Evolutionary conservation across 1,140 invertebrate species (phyloP).

Genomic region (Sarcophaga peregrina): DNA sequence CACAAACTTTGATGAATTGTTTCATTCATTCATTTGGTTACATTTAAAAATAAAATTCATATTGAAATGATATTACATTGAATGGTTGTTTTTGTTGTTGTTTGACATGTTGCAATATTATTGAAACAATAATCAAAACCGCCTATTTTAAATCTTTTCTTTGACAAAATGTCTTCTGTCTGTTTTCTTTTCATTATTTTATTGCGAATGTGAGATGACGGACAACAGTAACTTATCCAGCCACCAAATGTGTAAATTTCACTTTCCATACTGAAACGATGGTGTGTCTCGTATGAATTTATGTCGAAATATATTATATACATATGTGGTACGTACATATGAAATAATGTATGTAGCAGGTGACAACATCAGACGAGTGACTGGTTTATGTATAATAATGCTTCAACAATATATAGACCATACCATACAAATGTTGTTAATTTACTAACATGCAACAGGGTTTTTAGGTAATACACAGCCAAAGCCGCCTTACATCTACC

Average conservation of each 20-base stretch:
- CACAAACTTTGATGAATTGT: conserved; percentile 2
- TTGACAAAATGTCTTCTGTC: neutral
- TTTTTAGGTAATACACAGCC: neutral
- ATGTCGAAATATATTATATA: conserved; percentile 2
- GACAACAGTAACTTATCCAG: neutral
- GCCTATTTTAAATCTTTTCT: neutral
- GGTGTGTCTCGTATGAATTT: neutral
- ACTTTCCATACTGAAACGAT: conserved; percentile 1
- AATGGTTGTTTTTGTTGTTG: neutral
- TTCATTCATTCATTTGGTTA: neutral
- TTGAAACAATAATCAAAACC: neutral
- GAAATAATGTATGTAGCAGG: neutral
- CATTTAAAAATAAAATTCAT: neutral
- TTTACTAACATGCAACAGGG: neutral
- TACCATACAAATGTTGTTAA: too few species aligned
- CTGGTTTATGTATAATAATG: neutral
- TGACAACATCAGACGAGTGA: neutral
- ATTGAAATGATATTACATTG: neutral
- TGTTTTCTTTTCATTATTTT: neutral
- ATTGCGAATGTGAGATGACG: neutral
- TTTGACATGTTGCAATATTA: conserved; percentile 1
- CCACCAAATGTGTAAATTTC: neutral
- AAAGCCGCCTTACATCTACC: neutral
- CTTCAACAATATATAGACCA: neutral
- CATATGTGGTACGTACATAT: neutral